Percentiles rank a stretch among this genome's conserved stretches.
Conservation (phyloP, 2,888 invertebrate species). For the Melipona bicolor region DNA sequence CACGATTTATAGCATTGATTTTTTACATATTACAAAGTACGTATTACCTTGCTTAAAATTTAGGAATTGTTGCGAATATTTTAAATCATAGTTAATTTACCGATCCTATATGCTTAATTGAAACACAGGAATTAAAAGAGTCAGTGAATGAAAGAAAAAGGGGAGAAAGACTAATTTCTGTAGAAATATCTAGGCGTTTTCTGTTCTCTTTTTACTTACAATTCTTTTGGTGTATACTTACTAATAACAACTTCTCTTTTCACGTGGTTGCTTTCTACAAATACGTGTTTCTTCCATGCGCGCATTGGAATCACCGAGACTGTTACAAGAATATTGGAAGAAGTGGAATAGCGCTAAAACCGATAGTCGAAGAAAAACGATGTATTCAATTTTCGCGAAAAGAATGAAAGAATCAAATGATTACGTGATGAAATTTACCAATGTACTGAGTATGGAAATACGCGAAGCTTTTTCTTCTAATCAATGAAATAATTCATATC, state of each 20-base stretch:
- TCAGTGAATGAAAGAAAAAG: not conserved
- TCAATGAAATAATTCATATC: not conserved
- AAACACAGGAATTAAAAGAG: not conserved
- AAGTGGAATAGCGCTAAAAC: constrained; percentile 3
- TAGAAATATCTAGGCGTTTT: not conserved
- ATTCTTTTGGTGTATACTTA: not conserved
- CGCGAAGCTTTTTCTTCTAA: not conserved
- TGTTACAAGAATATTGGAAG: constrained; percentile 53
- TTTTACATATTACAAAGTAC: not conserved
- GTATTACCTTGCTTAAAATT: not conserved
- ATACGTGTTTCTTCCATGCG: constrained; percentile 65
- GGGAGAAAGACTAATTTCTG: not conserved
- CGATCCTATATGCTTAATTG: not conserved
- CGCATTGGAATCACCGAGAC: constrained; percentile 81
- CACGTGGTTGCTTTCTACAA: constrained; percentile 49
- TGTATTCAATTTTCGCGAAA: not conserved
- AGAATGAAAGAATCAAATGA: not conserved
- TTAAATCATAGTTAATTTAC: not conserved
- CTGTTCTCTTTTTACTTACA: constrained; percentile 4
- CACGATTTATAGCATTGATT: not conserved
- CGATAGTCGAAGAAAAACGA: not conserved
- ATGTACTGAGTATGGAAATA: not conserved
- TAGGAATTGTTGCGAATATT: not conserved
- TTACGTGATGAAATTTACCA: not conserved
- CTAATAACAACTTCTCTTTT: constrained; percentile 12